A percentile compares a stretch with the other conserved stretches of the same genome.
Evolutionary conservation across 1,140 invertebrate species (phyloP).

Genomic region (Euwallacea similis): DNA sequence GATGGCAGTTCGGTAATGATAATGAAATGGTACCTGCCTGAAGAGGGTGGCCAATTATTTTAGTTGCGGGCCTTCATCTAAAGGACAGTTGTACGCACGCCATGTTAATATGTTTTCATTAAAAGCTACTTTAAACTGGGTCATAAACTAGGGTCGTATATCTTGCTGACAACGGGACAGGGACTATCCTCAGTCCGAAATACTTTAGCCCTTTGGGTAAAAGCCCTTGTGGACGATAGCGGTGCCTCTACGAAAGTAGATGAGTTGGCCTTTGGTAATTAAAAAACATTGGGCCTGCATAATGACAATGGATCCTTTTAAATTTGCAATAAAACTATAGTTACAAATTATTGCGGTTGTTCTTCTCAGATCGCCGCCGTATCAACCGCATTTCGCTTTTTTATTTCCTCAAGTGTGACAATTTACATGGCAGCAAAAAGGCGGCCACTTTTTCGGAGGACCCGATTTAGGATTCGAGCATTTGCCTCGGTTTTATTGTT

Average conservation of each 20-base stretch:
- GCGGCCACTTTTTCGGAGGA: slow-evolving; percentile 1
- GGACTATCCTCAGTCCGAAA: background rate
- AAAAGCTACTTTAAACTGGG: slow-evolving; percentile 25
- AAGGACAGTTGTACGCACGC: slow-evolving; percentile 9
- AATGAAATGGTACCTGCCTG: too few relatives aligned
- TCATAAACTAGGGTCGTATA: slow-evolving; percentile 20
- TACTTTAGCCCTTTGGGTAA: slow-evolving; percentile 8
- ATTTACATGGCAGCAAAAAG: slow-evolving; percentile 3
- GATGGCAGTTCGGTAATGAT: too few relatives aligned
- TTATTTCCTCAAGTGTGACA: slow-evolving; percentile 7
- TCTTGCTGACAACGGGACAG: slow-evolving; percentile 11
- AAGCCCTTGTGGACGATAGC: background rate
- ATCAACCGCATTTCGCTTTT: background rate
- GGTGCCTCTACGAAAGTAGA: too few relatives aligned
- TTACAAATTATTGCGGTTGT: too few relatives aligned
- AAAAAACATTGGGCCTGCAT: too few relatives aligned
- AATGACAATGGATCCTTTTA: too few relatives aligned
- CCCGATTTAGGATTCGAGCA: background rate
- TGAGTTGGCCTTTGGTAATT: too few relatives aligned
- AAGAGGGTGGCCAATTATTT: too few relatives aligned
- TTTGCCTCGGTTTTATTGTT: slow-evolving; percentile 11
- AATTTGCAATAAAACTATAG: too few relatives aligned
- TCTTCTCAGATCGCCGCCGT: too few relatives aligned
- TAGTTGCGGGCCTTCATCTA: background rate
- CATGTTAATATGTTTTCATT: slow-evolving; percentile 24